Base-by-base conservation (phyloP, 2,888 invertebrate genomes). In the Tortricodes alternella region DNA sequence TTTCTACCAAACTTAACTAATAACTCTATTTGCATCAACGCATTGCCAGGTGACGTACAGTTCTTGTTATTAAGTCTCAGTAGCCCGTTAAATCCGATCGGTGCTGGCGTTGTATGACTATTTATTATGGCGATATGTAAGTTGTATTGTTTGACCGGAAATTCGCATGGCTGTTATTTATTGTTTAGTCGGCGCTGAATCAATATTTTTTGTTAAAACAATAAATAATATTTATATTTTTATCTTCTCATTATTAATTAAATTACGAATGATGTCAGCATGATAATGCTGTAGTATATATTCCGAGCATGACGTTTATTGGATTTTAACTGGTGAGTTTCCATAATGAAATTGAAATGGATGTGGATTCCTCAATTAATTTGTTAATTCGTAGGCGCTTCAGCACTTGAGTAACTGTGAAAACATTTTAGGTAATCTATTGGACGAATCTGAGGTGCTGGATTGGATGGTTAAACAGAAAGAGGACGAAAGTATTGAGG, bases 381-480 rank as follows among this genome's bases (percentile, higher is more conserved):
- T 69, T 70, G 67, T 70, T 71, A 62, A 61, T 67, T 62, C 23
- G 53, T 66, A 64, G 68, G 66, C 53, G 63, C 69, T 71, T 67
- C 68, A 70, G 68, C 67, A 70, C 64, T 68, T 57, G 52, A 70
- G 62, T 78, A 69, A 83, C 65, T 75, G 35, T 76, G 57, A 61
- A 76, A 80, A 78, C 67, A 78, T 91, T 91, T 81, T 89, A 91
- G 91, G 91, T 59, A 89, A 89, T 73, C 85, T 91, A 38, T 78
- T 88, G 78, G 95, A 97, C 73, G 96, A 97, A 83, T 92, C 92
- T 43, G 95, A 95, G 78, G 97, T 98, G 4, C 92, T 98, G 66
- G 95, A 96, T 69, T 98, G 98, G 98, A 96, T 98, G 93, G 92
- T 96, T 58, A 95, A 95, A 79, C 97, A 98, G 81, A 96, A 97